These are phyloP conservation scores for Dusona sp. DNA, from an alignment of 2,888 invertebrate genomes.

Conservation along the genomic window DNA sequence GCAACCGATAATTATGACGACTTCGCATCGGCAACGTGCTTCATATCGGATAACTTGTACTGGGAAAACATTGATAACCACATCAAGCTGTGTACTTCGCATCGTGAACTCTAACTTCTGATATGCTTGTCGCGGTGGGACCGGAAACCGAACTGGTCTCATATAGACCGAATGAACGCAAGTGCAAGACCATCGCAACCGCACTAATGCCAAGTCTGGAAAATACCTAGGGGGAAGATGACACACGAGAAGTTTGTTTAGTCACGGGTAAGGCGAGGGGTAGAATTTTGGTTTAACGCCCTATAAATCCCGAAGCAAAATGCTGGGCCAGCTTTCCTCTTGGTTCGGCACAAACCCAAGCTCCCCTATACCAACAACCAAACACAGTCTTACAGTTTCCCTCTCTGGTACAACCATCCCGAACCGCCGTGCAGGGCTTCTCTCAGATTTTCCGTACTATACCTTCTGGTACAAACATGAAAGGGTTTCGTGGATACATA, in stretches of 20 bases:
- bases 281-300: conserved; percentile 77
- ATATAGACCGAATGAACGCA: conserved; percentile 22
- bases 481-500: conserved; percentile 17
- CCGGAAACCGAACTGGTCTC: conserved; percentile 5
- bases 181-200: conserved; percentile 5
- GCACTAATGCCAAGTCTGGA: conserved; percentile 1
- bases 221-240: conserved; percentile 56
- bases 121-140: neutral
- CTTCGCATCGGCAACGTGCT: neutral
- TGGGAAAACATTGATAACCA: conserved; percentile 38
- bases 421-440: conserved; percentile 12
- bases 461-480: conserved; percentile 14
- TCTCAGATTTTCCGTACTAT: neutral
- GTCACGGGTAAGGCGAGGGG: conserved; percentile 48
- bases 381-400: conserved; percentile 57
- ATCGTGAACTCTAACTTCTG: neutral
- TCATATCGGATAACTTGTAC: neutral
- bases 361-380: conserved; percentile 53
- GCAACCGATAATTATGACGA: conserved; percentile 4
- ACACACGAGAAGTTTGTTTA: conserved; percentile 72
- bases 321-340: conserved; percentile 71
- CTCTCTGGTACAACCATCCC: conserved; percentile 26
- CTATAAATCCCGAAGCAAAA: conserved; percentile 78
- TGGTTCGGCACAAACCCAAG: conserved; percentile 12
- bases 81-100: neutral